These are phyloP conservation scores for Drosophila formosana DNA, from an alignment of 2,888 invertebrate genomes.

Conservation along the genomic window DNA sequence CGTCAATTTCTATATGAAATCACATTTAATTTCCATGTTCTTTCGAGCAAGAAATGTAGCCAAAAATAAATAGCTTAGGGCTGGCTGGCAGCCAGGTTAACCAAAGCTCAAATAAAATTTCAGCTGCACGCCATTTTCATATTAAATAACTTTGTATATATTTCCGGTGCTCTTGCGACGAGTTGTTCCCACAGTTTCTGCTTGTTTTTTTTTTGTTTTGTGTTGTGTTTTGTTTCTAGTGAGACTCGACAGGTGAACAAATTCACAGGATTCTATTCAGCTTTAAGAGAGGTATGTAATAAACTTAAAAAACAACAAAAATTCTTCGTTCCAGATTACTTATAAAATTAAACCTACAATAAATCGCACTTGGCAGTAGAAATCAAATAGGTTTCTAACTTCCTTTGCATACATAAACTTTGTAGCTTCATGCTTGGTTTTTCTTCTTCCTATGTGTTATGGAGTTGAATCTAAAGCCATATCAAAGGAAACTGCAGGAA, in stretches of 20 bases:
- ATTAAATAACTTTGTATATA: conserved; percentile 79
- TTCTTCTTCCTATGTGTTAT: not conserved
- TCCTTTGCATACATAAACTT: not conserved
- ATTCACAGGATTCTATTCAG: conserved; percentile 55
- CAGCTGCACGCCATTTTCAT: conserved; percentile 78
- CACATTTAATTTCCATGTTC: conserved; percentile 61
- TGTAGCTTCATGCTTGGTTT: not conserved
- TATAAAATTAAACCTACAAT: conserved; percentile 1
- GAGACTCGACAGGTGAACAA: conserved; percentile 67
- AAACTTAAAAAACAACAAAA: conserved; percentile 21
- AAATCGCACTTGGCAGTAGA: not conserved
- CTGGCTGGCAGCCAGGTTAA: conserved; percentile 54
- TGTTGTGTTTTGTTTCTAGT: conserved; percentile 47
- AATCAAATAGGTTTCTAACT: not conserved
- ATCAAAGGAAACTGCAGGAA: conserved; percentile 16
- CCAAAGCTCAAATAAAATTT: conserved; percentile 71
- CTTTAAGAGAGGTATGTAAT: conserved; percentile 25
- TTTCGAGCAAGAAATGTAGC: conserved; percentile 33
- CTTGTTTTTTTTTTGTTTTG: conserved; percentile 6
- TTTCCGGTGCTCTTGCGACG: conserved; percentile 58
- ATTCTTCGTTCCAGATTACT: conserved; percentile 7
- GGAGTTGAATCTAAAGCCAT: conserved; percentile 9
- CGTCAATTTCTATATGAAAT: conserved; percentile 60
- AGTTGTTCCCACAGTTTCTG: conserved; percentile 37
- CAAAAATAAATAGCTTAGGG: conserved; percentile 65